Percentiles rank a stretch among this genome's conserved stretches.
These are phyloP conservation scores for Rhamphomyia laevipes DNA, from an alignment of 2,888 invertebrate genomes.

Conservation along the genomic window DNA sequence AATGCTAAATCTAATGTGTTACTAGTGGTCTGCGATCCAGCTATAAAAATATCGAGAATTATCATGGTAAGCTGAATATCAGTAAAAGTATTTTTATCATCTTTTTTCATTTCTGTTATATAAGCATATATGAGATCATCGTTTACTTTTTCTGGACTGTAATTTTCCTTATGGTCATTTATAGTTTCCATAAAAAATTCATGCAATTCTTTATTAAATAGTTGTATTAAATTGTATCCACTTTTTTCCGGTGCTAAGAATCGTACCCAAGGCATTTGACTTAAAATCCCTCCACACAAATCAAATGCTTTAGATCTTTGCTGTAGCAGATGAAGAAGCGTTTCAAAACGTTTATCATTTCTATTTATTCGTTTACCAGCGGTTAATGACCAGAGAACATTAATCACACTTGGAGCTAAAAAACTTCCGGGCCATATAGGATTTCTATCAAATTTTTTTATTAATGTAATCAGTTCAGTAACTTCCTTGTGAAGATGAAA, in stretches of 20 bases:
- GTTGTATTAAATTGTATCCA: conserved; percentile 47
- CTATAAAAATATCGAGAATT: conserved; percentile 55
- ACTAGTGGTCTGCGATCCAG: conserved; percentile 52
- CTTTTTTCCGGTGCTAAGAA: conserved; percentile 46
- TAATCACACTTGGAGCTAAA: conserved; percentile 47
- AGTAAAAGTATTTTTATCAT: conserved; percentile 29
- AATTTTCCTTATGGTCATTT: conserved; percentile 41
- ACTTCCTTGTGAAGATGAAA: conserved; percentile 45
- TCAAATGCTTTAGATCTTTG: conserved; percentile 44
- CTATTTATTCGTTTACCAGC: conserved; percentile 42
- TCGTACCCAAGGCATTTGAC: conserved; percentile 50
- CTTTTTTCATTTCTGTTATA: conserved; percentile 45
- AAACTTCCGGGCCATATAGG: conserved; percentile 32
- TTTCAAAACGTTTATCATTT: conserved; percentile 35
- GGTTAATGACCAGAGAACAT: conserved; percentile 51
- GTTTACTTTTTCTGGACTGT: conserved; percentile 35
- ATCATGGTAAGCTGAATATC: conserved; percentile 53
- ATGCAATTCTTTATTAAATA: conserved; percentile 44
- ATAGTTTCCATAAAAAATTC: conserved; percentile 46
- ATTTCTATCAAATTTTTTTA: conserved; percentile 18
- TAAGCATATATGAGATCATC: conserved; percentile 53
- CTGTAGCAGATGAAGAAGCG: conserved; percentile 39
- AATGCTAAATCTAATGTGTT: conserved; percentile 49
- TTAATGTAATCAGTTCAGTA: conserved; percentile 30
- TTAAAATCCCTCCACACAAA: conserved; percentile 46